Conservation (phyloP, 2,113 vertebrate genomes). For the Gnathonemus longibarbis region DNA sequence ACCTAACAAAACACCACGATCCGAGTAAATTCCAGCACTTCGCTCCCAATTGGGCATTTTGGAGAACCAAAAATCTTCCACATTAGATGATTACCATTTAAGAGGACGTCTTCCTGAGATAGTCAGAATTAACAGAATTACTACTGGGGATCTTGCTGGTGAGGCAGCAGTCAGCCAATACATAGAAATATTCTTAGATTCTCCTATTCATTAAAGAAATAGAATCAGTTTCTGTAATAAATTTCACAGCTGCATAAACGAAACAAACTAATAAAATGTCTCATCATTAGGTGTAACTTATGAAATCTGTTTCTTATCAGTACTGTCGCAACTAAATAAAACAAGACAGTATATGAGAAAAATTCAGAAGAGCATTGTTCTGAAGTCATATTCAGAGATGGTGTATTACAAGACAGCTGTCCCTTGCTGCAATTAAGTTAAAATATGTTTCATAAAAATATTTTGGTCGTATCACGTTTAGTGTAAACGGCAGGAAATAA, state of each 20-base stretch:
- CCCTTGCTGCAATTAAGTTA: not conserved
- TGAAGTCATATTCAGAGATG: not conserved
- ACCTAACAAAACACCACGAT: constrained; percentile 58
- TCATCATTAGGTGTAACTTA: not conserved
- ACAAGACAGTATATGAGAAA: not conserved
- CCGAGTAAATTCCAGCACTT: not conserved
- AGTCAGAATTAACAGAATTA: not conserved
- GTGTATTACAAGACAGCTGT: not conserved
- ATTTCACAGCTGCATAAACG: not conserved
- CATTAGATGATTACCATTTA: not conserved
- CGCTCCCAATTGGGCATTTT: not conserved
- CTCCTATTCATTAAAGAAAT: not conserved
- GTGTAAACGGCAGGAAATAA: not conserved
- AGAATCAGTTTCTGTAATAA: not conserved
- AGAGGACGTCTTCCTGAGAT: not conserved
- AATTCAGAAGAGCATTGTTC: not conserved
- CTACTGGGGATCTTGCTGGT: not conserved
- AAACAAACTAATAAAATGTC: not conserved
- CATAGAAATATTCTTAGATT: not conserved
- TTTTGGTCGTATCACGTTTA: not conserved
- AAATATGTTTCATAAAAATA: not conserved
- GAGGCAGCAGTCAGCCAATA: not conserved
- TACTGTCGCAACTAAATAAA: not conserved
- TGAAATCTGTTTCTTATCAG: not conserved
- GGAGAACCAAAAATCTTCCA: not conserved